Conservation (phyloP, 2,113 vertebrate genomes). For the chimpanzee (Pan troglodytes) region DNA sequence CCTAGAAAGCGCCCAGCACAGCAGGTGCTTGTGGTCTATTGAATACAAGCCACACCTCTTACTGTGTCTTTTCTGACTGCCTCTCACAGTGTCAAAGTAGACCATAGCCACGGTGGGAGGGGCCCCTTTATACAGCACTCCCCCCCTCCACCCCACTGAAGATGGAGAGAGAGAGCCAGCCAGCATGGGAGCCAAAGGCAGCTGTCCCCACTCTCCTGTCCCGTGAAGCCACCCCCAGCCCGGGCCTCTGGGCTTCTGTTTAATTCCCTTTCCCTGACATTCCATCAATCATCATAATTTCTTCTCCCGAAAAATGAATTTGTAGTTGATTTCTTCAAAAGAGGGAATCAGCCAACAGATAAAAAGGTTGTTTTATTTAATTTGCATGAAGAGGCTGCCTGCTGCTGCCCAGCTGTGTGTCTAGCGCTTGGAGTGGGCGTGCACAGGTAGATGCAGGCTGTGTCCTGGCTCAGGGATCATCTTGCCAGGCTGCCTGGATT, state of each 20-base stretch:
- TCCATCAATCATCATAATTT: constrained; percentile 79
- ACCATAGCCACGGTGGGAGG: not conserved
- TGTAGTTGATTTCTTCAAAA: constrained; percentile 79
- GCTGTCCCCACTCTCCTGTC: not conserved
- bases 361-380: constrained; percentile 80
- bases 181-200: not conserved
- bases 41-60: not conserved
- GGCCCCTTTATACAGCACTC: not conserved
- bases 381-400: constrained; percentile 72
- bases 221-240: not conserved
- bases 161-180: not conserved
- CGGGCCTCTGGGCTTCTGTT: constrained; percentile 37
- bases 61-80: not conserved
- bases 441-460: not conserved
- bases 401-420: constrained; percentile 69
- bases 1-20: not conserved
- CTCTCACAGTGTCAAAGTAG: not conserved
- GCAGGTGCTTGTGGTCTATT: not conserved
- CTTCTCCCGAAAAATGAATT: constrained; percentile 78
- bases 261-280: constrained; percentile 54
- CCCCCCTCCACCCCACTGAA: not conserved
- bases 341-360: constrained; percentile 79
- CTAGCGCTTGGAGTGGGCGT: not conserved
- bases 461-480: not conserved
- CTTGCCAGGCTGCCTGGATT: not conserved